Base-by-base conservation (phyloP, 2,797 vertebrate genomes). In the Micromesistius poutassou region DNA sequence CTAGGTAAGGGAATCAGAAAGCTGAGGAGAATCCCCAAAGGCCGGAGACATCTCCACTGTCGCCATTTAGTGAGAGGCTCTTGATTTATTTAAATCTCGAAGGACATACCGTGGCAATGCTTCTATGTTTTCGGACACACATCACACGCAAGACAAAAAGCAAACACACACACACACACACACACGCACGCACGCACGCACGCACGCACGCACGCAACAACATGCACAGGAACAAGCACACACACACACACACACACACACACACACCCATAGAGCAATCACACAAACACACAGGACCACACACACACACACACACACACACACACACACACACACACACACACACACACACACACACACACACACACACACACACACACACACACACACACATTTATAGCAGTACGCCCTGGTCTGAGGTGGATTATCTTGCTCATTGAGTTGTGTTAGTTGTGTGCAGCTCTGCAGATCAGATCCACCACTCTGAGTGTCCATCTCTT, bases 351-450 rank as follows among this genome's bases (percentile, higher is more conserved):
- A 66, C 55, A 66, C 55, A 66, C 22, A 25, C n/a, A 66, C 55
- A 66, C 55, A 66, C 19, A 66, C 55, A 7, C 22, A 66, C 55
- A 66, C 55, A 66, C 22, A 25, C 7, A 25, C 22, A 66, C 55
- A 68, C 62, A 28, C 62, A 68, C 62, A 68, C n/a, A 68, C 2
- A 28, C 8, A 25, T 19, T 25, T 25, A 25, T 8, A 42, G 71
- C 50, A 72, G 13, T 46, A 28, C 6, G 25, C 28, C 38, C 36
- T 42, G 80, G 80, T 81, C 80, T 73, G 76, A 81, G 79, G 80
- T 75, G 68, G 77, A 78, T 85, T 76, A 76, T 71, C 55, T 71
- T 28, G 79, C 81, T 85, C 72, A 86, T 84, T 87, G 40, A 42
- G 14, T 16, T 12, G 10, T 42, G 40, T 42, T 42, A 16, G 40